Base-by-base conservation (phyloP, 2,888 invertebrate species). In the Troides aeacus region DNA sequence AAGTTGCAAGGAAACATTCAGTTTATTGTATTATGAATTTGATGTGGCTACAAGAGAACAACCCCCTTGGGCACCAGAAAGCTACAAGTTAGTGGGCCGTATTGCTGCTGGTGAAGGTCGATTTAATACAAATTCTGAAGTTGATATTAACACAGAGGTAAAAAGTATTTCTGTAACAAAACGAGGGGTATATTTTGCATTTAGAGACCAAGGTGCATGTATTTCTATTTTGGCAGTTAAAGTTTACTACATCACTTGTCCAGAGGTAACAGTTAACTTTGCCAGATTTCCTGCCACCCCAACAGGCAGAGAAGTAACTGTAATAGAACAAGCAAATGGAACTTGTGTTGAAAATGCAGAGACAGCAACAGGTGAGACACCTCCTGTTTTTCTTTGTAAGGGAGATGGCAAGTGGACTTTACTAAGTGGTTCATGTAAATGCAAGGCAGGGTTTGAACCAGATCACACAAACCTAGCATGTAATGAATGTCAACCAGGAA, bases 331-430 rank as follows among this genome's bases (percentile, higher is more conserved):
- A 83, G 96, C 97, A 64, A 95, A 96, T 80, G 99, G 99, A 17
- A 95, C 95, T 30, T 99, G 99, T 91, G 98, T 99, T 21, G 95
- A 96, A 74, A 97, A 99, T 88, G 97, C 99, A 5, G 97, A 97
- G 81, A 88, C 83, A 62, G 89, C 89, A 12, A 93, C 95, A 70
- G 95, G 95, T 79, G 96, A 95, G 72, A 90, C 94, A 68, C 95
- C 96, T 59, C 93, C 93, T 12, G 95, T 94, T 17, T 95, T 95
- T 81, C 90, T 97, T 73, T 97, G 97, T 85, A 94, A 94, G 77
- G 98, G 98, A 68, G 98, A 99, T 89, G 99, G 99, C 15, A 97
- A 97, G 83, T 99, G 99, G 99, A 97, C 98, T 64, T 93, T 98
- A 69, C 95, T 97, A 0, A 96, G 96, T 68, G 99, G 99, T 0